Base-by-base conservation (phyloP, 2,888 invertebrate species). In the Eupithecia vulgata region DNA sequence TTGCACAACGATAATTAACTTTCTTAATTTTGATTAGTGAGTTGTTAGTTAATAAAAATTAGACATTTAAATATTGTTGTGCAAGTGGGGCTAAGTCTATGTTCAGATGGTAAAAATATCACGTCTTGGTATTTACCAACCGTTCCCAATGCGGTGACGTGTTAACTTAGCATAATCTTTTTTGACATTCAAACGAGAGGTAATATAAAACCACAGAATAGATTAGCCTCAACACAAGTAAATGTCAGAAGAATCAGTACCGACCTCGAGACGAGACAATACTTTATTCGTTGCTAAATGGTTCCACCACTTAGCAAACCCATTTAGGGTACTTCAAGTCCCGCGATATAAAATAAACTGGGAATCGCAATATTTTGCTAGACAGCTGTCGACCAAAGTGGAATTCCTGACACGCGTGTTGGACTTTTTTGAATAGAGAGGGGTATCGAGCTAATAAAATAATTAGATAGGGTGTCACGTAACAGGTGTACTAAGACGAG, bases 311-410 rank as follows among this genome's bases (percentile, higher is more conserved):
- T 78, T 76, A 71, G 66, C 34, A 70, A 73, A 74, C 45, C 75
- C 76, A 78, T 57, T 74, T 72, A 73, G 40, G 69, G 66, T 68
- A 76, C 76, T 77, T 64, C 40, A 57, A 67, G 67, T 42, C 30
- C 67, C 67, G 68, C 75, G 70, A 76, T 72, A 76, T 79, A 77
- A 77, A 77, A 79, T 80, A 71, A 76, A 68, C 66, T 76, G 73
- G 79, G 79, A 82, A 81, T 57, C 78, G 81, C 80, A 81, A 81
- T 80, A 82, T 77, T 79, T 78, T 57, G 13, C 25, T 17, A 57
- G 42, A 57, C 25, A 25, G 57, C 10, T 34, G 25, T 70, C 67
- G 7, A 73, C 69, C 34, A 73, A 61, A 69, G 59, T 52, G 13
- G 4, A 17, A n/a, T 25, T 21, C 25, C 25, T 1, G 25, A 25